phyloP scores from a whole-genome alignment of 2,888 invertebrate species.

The Tetrapedia diversipes region DNA sequence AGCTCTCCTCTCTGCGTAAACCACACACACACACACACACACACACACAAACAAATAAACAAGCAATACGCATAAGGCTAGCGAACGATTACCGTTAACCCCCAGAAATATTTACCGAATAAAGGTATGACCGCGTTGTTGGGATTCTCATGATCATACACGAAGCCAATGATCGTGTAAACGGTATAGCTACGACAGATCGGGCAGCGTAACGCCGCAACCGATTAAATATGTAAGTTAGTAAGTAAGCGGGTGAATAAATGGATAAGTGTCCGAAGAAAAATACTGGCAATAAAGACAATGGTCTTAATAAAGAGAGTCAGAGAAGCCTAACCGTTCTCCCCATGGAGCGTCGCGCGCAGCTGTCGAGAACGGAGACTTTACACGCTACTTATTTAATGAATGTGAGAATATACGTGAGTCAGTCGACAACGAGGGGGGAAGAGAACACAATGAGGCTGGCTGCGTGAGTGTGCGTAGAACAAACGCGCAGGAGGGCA shows the following conservation, averaged over 20 bases:
- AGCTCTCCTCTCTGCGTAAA: too few relatives aligned
- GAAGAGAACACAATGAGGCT: slow-evolving; percentile 37
- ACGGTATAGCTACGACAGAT: too few relatives aligned
- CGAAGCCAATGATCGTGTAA: too few relatives aligned
- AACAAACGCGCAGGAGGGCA: slow-evolving; percentile 15
- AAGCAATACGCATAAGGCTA: too few relatives aligned
- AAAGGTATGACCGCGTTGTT: too few relatives aligned
- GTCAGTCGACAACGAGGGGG: neutral
- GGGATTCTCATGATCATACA: too few relatives aligned
- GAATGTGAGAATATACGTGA: slow-evolving; percentile 64
- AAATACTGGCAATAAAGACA: slow-evolving; percentile 46
- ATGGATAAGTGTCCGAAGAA: slow-evolving; percentile 43
- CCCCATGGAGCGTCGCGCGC: slow-evolving; percentile 37
- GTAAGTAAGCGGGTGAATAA: neutral
- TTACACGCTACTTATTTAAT: slow-evolving; percentile 57
- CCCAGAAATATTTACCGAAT: too few relatives aligned
- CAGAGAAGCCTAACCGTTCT: slow-evolving; percentile 49
- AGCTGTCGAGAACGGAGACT: slow-evolving; percentile 60
- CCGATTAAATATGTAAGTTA: neutral
- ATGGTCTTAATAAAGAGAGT: slow-evolving; percentile 60
- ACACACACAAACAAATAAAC: too few relatives aligned
- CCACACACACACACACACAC: too few relatives aligned
- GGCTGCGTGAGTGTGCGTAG: slow-evolving; percentile 31
- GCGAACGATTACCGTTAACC: too few relatives aligned
- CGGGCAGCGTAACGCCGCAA: neutral